Evolutionary conservation across 2,888 invertebrate genomes (phyloP).

Genomic region (Pomacea canaliculata): DNA sequence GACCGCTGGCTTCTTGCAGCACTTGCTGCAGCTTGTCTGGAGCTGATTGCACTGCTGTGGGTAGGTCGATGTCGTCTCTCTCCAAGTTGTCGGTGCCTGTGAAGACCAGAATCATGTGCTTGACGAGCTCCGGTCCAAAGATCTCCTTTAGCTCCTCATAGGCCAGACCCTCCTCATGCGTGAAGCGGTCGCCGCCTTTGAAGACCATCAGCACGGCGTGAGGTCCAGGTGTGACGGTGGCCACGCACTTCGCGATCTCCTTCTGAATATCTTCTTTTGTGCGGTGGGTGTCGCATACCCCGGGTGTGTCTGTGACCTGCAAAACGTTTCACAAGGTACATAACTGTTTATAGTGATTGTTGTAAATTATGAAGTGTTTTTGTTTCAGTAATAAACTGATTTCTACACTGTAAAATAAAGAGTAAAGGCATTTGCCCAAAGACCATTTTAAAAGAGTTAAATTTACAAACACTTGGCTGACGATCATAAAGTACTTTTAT

Average conservation of each 20-base stretch:
- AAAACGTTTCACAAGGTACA: background rate
- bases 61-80: no score
- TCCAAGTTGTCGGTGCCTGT: conserved; percentile 2
- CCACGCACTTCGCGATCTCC: conserved; percentile 11
- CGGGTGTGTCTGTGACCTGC: conserved; percentile 5
- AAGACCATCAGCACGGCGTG: conserved; percentile 11
- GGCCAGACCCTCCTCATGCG: background rate
- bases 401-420: no score
- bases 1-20: background rate
- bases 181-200: conserved; percentile 5
- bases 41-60: background rate
- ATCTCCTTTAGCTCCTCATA: conserved; percentile 6
- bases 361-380: background rate
- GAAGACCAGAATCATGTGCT: conserved; percentile 8
- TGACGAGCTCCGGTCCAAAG: background rate
- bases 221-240: conserved; percentile 6
- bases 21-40: background rate
- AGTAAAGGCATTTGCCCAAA: no score
- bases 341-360: background rate
- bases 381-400: no score
- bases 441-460: no score
- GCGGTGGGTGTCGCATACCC: background rate
- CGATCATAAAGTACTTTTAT: no score
- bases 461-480: no score
- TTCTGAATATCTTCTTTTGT: background rate